A percentile compares a stretch with the other conserved stretches of the same genome.
phyloP scores from a whole-genome alignment of 1,140 invertebrate genomes.

The Contarinia nasturtii region DNA sequence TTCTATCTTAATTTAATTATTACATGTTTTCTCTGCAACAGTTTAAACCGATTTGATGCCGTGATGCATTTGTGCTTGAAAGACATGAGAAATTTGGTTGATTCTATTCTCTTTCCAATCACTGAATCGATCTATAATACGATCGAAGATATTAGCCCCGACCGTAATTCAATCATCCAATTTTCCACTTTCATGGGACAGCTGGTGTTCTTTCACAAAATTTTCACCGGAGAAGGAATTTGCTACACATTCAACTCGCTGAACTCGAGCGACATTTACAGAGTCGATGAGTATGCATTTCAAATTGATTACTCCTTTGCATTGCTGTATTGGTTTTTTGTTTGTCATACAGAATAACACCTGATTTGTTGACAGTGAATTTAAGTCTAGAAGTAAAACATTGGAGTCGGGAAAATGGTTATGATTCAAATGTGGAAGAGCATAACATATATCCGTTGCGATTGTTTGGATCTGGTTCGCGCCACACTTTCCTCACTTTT shows the following conservation, averaged over 20 bases:
- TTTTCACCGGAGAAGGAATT: conserved; percentile 47
- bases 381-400: background rate
- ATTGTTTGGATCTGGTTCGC: conserved; percentile 35
- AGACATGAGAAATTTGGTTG: no score
- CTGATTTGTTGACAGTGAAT: background rate
- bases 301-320: background rate
- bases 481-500: conserved; percentile 35
- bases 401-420: conserved; percentile 42
- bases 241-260: conserved; percentile 52
- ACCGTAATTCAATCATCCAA: no score
- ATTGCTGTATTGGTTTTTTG: no score
- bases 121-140: no score
- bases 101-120: no score
- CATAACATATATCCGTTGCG: conserved; percentile 26
- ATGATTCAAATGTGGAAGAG: conserved; percentile 25
- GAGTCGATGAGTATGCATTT: conserved; percentile 25
- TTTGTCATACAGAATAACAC: background rate
- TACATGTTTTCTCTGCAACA: no score
- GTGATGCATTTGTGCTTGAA: no score
- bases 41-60: no score
- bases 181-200: no score
- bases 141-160: no score
- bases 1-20: no score
- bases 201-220: conserved; percentile 29
- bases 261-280: conserved; percentile 30